Percentiles rank a stretch among this genome's conserved stretches.
These are phyloP conservation scores for Apamea sordens DNA, from an alignment of 2,888 invertebrate genomes.

Conservation along the genomic window DNA sequence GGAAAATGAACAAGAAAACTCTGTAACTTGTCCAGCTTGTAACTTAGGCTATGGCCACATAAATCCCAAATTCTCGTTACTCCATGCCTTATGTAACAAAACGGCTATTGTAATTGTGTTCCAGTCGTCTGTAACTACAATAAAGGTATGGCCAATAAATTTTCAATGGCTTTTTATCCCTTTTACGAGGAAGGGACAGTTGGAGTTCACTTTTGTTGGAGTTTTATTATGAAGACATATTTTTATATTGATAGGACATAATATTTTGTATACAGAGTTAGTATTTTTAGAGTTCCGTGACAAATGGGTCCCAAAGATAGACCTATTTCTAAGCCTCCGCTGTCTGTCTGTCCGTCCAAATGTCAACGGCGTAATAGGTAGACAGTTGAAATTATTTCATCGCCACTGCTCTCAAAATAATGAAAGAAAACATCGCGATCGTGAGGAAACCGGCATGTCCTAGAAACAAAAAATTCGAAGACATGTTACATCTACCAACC, in stretches of 20 bases:
- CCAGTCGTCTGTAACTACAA: constrained; percentile 49
- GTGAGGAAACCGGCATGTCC: no score
- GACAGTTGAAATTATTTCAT: no score
- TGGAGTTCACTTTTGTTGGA: constrained; percentile 10
- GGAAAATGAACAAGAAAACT: neutral
- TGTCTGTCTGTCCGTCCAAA: no score
- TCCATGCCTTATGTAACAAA: constrained; percentile 30
- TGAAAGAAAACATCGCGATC: no score
- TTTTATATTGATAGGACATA: neutral
- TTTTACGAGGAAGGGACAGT: constrained; percentile 27
- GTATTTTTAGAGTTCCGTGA: no score
- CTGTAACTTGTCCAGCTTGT: neutral
- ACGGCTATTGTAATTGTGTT: constrained; percentile 41
- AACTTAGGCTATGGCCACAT: neutral
- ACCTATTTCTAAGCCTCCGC: no score
- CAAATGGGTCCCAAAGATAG: no score
- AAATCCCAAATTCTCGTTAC: constrained; percentile 26
- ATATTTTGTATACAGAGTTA: no score
- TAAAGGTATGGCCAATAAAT: constrained; percentile 55
- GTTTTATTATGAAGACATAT: constrained; percentile 6
- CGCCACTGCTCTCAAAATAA: no score
- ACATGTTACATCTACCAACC: no score
- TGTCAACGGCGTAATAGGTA: no score
- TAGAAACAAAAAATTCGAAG: no score
- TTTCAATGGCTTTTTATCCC: constrained; percentile 46